Percentiles rank a stretch among this genome's conserved stretches.
Evolutionary conservation across 2,797 vertebrate genomes (phyloP).

Genomic region (Apodemus agrarius): DNA sequence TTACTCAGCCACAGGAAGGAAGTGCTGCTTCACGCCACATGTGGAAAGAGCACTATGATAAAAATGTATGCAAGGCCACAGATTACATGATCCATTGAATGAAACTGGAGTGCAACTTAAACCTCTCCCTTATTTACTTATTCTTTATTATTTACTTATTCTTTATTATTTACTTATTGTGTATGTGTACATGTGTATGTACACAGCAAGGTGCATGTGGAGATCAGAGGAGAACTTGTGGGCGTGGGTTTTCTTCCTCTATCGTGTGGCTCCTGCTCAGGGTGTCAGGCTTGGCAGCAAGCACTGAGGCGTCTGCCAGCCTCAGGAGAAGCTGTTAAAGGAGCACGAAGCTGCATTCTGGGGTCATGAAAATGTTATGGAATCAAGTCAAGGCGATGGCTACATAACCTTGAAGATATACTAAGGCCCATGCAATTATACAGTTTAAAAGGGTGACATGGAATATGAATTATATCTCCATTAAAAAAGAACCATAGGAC

Average conservation of each 20-base stretch:
- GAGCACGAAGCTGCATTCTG: background rate
- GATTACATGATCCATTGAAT: background rate
- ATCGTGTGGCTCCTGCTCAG: background rate
- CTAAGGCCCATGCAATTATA: conserved; percentile 24
- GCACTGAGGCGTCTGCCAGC: background rate
- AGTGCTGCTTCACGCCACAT: background rate
- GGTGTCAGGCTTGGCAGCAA: background rate
- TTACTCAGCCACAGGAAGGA: conserved; percentile 53
- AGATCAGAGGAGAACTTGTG: background rate
- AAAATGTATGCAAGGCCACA: background rate
- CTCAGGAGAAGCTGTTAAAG: background rate
- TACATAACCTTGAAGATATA: background rate
- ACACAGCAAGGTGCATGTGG: background rate
- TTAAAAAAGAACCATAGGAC: conserved; percentile 21
- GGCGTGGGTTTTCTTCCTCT: background rate
- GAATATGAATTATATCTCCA: conserved; percentile 22
- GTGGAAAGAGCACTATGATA: background rate
- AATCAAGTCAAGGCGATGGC: conserved; percentile 13
- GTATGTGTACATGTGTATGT: background rate
- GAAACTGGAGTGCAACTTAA: background rate
- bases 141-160: too few relatives aligned
- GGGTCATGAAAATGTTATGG: conserved; percentile 33
- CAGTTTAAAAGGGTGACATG: conserved; percentile 34
- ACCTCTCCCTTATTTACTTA: background rate
- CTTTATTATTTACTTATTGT: background rate